Base-by-base conservation (phyloP, 1,140 invertebrate genomes). In the Drosophila tani region DNA sequence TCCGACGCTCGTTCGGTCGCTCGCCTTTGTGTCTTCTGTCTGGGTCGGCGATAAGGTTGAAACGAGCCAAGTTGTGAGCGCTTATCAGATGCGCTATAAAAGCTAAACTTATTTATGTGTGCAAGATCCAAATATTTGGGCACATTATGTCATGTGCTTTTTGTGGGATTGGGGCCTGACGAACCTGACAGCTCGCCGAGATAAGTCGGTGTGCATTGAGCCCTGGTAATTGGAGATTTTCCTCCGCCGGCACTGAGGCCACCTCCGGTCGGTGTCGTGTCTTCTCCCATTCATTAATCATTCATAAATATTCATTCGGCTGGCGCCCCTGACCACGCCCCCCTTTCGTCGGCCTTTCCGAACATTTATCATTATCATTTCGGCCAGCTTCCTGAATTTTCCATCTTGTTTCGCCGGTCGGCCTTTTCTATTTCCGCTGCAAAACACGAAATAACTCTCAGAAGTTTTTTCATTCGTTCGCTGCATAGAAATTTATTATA, bases 281-380 rank as follows among this genome's bases (percentile, higher is more conserved):
- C 58, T 46, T 76, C 21, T 76, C 21, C 27, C 57, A 40, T 46
- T 82, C 84, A 90, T 87, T 84, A 90, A 90, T 87, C 81, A 81
- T 87, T 87, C 64, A 81, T 84, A 78, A 78, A 87, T 84, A 87
- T 90, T 84, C 85, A 81, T 69, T 62, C 43, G 55, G 60, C 8
- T 55, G 53, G 60, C 57, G 43, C 24, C 69, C 64, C 45, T 35
- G 24, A 32, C 6, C 43, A 79, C 70, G 70, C 69, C 60, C 46
- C 32, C 62, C 62, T 70, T 38, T 70, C 57, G 43, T 43, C 49
- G 45, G 29, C 32, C 21, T 40, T 56, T 24, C 50, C 47, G 47
- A 66, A 75, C 77, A 88, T 87, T 90, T 84, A 84, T 90, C 81
- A 87, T 87, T 87, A 88, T 58, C 81, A 81, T 84, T 84, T 90